A percentile compares a stretch with the other conserved stretches of the same genome.
Evolutionary conservation across 23 tunicate genomes (phyloP).

Genomic region (Corella eumyota): DNA sequence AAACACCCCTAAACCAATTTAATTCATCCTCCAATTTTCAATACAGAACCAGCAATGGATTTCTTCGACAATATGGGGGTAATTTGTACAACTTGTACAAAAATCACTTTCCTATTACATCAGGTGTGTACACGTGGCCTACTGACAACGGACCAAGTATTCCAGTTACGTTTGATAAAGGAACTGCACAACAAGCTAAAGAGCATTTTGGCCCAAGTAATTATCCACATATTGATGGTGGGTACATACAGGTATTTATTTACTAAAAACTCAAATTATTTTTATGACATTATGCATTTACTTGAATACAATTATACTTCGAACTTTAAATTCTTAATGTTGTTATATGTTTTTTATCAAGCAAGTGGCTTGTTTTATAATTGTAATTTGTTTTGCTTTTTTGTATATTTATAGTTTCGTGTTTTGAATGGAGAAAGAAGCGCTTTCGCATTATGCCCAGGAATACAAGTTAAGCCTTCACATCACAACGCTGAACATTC

Average conservation of each 20-base stretch:
- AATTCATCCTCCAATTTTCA: constrained; percentile 15
- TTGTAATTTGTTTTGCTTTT: background rate
- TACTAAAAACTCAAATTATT: too few species aligned
- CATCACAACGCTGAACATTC: constrained; percentile 1
- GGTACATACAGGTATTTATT: constrained; percentile 38
- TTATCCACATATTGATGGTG: constrained; percentile 9
- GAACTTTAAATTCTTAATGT: too few species aligned
- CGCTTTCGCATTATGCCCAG: constrained; percentile 16
- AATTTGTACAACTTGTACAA: constrained; percentile 28
- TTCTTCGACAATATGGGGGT: constrained; percentile 25
- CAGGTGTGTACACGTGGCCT: constrained; percentile 1
- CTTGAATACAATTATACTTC: too few species aligned
- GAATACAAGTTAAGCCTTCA: constrained; percentile 7
- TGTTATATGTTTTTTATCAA: too few species aligned
- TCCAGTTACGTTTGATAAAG: constrained; percentile 39
- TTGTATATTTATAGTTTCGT: constrained; percentile 9
- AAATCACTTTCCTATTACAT: constrained; percentile 19
- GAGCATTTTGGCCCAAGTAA: constrained; percentile 18
- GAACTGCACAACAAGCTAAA: constrained; percentile 1
- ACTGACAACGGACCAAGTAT: constrained; percentile 39
- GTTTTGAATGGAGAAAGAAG: constrained; percentile 4
- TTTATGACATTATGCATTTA: too few species aligned
- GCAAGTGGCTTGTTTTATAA: too few species aligned
- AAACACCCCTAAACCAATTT: constrained; percentile 24
- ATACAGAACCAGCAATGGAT: constrained; percentile 28